Evolutionary conservation across 2,888 invertebrate species (phyloP).

Genomic region (Stenchaetothrips biformis): DNA sequence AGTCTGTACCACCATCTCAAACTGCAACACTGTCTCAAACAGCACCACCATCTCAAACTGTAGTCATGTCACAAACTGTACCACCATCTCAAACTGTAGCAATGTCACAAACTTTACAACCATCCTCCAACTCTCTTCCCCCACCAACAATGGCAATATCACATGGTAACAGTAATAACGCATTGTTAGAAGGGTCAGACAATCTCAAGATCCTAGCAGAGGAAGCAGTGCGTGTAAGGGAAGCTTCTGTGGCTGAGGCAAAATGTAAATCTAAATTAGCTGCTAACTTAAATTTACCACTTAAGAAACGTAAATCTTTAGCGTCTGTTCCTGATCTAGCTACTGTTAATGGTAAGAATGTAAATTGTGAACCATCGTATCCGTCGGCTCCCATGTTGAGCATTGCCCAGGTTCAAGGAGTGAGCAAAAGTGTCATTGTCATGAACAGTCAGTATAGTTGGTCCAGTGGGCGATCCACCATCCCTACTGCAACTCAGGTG

Average conservation of each 20-base stretch:
- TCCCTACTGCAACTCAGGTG: not conserved
- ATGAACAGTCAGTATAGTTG: constrained; percentile 19
- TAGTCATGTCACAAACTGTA: not conserved
- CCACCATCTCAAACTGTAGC: not conserved
- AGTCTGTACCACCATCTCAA: not conserved
- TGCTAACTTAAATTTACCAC: not conserved
- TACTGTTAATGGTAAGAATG: not conserved
- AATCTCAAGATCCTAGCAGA: not conserved
- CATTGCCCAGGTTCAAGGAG: not conserved
- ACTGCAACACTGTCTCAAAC: not conserved
- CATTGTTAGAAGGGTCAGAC: not conserved
- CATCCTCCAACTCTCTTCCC: not conserved
- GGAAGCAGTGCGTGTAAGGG: not conserved
- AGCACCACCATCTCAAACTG: too few species aligned
- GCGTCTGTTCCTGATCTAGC: not conserved
- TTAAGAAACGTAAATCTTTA: constrained; percentile 6
- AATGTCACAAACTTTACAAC: not conserved
- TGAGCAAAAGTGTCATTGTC: constrained; percentile 11
- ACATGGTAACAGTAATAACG: not conserved
- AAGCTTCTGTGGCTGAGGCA: not conserved
- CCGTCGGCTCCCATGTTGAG: not conserved
- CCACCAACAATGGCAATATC: not conserved
- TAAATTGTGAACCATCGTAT: not conserved
- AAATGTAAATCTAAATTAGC: not conserved
- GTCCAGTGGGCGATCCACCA: not conserved